Evolutionary conservation across 2,888 invertebrate species (phyloP), one percentile per base, ranked within the genome.

Genomic region (Hylaea fasciaria): DNA sequence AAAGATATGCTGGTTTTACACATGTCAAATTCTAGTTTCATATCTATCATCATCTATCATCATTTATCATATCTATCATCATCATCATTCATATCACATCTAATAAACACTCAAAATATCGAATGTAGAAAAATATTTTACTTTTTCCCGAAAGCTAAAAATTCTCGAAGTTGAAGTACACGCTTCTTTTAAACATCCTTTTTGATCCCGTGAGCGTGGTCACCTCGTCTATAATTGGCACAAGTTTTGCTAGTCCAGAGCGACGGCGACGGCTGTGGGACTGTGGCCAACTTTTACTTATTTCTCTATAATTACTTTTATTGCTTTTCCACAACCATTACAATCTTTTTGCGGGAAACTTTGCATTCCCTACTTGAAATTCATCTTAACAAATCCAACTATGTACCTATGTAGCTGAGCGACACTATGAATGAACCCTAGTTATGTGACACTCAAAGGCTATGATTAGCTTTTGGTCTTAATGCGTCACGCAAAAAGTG

Each of bases 281-380:
- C 76, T 73, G 76, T 68, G 72, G 79, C 83, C 83, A 87, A 89
- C 86, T 88, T 87, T 87, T 86, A 86, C 87, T 86, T 86, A 84
- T 85, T 83, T 81, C 75, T 74, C 79, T 81, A 78, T 87, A 87
- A 87, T 86, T 82, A 85, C 87, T 85, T 87, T 87, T 87, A 87
- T 85, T 85, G 78, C 86, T 83, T 79, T 79, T 54, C 59, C 50
- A 64, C 64, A 57, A 65, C 54, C 62, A 64, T 64, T 80, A 79
- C 72, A 81, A 78, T 77, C 69, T 68, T 75, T 73, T 66, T 64
- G 53, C 50, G 17, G 16, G 54, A 58, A 65, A 41, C 41, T 56
- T 59, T 35, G 45, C 45, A 41, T 54, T 51, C 44, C 17, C 13
- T 22, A 51, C 39, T 60, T 48, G 40, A 45, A 56, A 40, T 16